phyloP scores from a whole-genome alignment of 2,797 vertebrate species.

The Helicolenus hilgendorfi region DNA sequence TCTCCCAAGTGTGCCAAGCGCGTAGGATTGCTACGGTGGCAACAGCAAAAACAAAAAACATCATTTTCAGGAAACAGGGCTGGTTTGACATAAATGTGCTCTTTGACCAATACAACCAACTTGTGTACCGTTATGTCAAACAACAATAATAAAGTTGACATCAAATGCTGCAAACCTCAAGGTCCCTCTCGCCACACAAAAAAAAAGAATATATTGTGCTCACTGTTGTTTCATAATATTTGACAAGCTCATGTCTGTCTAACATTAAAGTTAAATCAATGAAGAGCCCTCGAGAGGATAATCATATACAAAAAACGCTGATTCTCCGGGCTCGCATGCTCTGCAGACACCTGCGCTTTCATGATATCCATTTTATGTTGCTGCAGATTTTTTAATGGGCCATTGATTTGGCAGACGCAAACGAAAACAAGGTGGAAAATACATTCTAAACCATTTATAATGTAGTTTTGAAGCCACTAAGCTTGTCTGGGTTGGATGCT shows the following conservation, averaged over 20 bases:
- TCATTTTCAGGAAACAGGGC: too few relatives aligned
- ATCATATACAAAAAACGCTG: not conserved
- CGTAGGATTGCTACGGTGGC: too few relatives aligned
- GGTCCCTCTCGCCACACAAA: not conserved
- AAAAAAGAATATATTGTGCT: not conserved
- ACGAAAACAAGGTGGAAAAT: conserved; percentile 77
- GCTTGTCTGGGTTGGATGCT: conserved; percentile 77
- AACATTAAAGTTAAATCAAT: conserved; percentile 28
- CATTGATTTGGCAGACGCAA: conserved; percentile 69
- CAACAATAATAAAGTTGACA: not conserved
- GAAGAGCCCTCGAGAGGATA: not conserved
- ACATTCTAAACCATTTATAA: conserved; percentile 75
- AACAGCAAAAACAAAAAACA: too few relatives aligned
- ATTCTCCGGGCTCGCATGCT: not conserved
- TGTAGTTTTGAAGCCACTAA: conserved; percentile 72
- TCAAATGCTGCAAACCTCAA: not conserved
- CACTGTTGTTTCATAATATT: conserved; percentile 15
- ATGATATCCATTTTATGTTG: conserved; percentile 54
- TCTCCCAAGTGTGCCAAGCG: too few relatives aligned
- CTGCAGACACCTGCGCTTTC: conserved; percentile 48
- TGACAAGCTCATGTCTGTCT: conserved; percentile 16
- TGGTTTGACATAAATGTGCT: not conserved
- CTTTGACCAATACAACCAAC: not conserved
- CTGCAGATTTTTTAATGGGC: conserved; percentile 66
- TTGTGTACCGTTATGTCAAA: not conserved